Evolutionary conservation across 2,888 invertebrate species (phyloP), one percentile per base, ranked within the genome.

Genomic region (Monopis laevigella): DNA sequence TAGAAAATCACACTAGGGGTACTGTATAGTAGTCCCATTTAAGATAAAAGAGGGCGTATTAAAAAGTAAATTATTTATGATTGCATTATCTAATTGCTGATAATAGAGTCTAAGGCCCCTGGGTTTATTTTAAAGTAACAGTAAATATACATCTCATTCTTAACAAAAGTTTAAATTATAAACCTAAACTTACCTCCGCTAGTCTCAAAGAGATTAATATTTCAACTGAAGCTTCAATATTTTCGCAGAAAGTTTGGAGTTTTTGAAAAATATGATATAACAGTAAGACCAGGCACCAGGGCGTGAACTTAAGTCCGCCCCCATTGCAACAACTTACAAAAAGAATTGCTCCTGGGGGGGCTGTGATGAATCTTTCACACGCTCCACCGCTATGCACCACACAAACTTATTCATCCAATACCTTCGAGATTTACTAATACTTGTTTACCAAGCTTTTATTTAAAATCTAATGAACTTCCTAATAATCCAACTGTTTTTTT

Each of bases 301-400:
- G 40, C 40, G 40, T 12, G 40, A 40, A 40, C 40, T 17, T 16
- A 11, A n/a, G 13, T n/a, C 11, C 14, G 40, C 36, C 21, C 21
- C 36, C 17, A 19, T 40, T 29, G 40, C 40, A 40, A 40, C 40
- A 40, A 40, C 40, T 40, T 40, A 29, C 8, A 29, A 40, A 28
- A 40, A 28, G 28, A 19, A 40, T 40, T 30, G 28, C 18, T 29
- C 40, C 40, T 30, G 13, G 2, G 28, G 29, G 40, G 17, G 8
- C 12, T 14, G 40, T 28, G 40, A 40, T 40, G 40, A 40, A 40
- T 40, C 40, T 40, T 29, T 29, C 40, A 28, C 40, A 28, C 40
- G 28, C 28, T 39, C 7, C 27, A 24, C 36, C 19, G 39, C 27
- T 26, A 32, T 32, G 32, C 32, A 32, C 32, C 32, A 17, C 14